Evolutionary conservation across 2,888 invertebrate species (phyloP), one percentile per base, ranked within the genome.

Genomic region (Rhagonycha lutea): DNA sequence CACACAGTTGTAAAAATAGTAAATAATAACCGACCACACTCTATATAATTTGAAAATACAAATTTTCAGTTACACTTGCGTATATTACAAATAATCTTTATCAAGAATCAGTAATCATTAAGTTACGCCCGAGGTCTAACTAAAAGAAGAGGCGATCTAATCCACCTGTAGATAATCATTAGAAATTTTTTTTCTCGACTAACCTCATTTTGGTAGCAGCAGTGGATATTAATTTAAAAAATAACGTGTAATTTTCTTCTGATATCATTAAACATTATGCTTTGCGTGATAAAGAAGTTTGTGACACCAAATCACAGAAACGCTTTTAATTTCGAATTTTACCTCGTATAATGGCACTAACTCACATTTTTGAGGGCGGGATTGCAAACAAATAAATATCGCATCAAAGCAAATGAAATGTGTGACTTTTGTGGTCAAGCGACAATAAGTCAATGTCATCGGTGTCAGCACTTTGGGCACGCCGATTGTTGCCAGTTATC

Each of bases 181-280:
- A 84, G 84, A 84, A 84, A 83, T 83, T 83, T 83, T 82, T n/a
- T 83, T 84, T 84, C 84, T 84, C 83, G 84, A 83, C 84, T 84
- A 85, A 84, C 84, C 84, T 83, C 82, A 81, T 85, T 85, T 84
- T 82, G 80, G 82, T 75, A 71, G 78, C 80, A 82, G 78, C 79
- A 81, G 80, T 63, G 32, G 72, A 68, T 79, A 77, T 78, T 79
- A 79, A 72, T 79, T 77, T 80, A 80, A 82, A 83, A 81, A 78
- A 61, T 74, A 78, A 72, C 78, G 75, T 79, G 80, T 81, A 82
- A 82, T 83, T 83, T 83, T 82, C 80, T 79, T 78, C 78, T 82
- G 79, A 80, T 81, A 75, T 74, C 78, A 79, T 79, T 81, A 80
- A 82, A 80, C 81, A 81, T 82, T 81, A 81, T 80, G 78, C 79